A percentile compares a stretch with the other conserved stretches of the same genome.
Evolutionary conservation across 1,140 invertebrate genomes (phyloP).

Genomic region (Globodera ellingtonae): DNA sequence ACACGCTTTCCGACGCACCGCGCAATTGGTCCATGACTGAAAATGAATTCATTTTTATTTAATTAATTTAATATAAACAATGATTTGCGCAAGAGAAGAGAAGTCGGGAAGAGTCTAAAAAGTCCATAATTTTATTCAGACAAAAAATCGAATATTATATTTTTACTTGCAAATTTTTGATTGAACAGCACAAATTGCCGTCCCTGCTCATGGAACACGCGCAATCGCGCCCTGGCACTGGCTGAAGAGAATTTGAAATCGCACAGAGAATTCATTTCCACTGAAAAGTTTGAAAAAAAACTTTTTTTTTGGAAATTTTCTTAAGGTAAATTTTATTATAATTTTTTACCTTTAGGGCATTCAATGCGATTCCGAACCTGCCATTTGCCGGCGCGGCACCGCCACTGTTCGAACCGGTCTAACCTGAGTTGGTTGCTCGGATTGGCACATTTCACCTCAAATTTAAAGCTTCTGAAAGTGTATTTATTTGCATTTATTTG

Average conservation of each 20-base stretch:
- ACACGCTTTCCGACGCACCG: conserved; percentile 27
- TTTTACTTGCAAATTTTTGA: conserved; percentile 46
- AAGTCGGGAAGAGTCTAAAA: conserved; percentile 44
- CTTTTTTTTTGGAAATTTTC: neutral
- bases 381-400: conserved; percentile 48
- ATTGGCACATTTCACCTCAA: conserved; percentile 41
- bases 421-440: conserved; percentile 24
- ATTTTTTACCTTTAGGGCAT: conserved; percentile 41
- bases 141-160: conserved; percentile 11
- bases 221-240: conserved; percentile 25
- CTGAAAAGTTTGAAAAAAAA: neutral
- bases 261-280: conserved; percentile 21
- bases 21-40: conserved; percentile 40
- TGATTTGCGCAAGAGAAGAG: conserved; percentile 45
- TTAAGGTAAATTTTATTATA: neutral
- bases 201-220: conserved; percentile 48
- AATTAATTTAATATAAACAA: conserved; percentile 23
- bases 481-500: too few relatives aligned
- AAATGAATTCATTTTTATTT: neutral
- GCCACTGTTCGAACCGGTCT: conserved; percentile 47
- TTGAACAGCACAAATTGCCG: conserved; percentile 51
- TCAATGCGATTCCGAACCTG: conserved; percentile 42
- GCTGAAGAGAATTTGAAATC: conserved; percentile 33
- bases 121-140: neutral
- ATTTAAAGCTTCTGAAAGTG: neutral